Evolutionary conservation across 2,888 invertebrate species (phyloP).

Genomic region (Microctonus aethiopoides): DNA sequence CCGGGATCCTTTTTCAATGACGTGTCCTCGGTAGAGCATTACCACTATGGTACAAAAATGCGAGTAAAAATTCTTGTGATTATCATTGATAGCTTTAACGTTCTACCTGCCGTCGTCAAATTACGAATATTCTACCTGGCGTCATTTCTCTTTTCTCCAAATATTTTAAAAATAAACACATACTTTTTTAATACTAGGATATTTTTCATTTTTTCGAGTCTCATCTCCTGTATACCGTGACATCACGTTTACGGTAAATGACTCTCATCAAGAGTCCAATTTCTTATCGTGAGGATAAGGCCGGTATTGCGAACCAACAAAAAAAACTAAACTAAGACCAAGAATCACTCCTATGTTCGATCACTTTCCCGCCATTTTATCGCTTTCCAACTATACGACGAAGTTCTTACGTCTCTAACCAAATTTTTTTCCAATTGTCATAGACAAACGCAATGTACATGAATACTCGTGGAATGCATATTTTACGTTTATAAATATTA

Average conservation of each 20-base stretch:
- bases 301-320: neutral
- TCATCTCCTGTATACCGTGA: slow-evolving; percentile 26
- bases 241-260: slow-evolving; percentile 17
- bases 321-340: no score
- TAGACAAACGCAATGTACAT: no score
- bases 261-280: neutral
- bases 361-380: no score
- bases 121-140: slow-evolving; percentile 39
- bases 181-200: no score
- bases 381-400: no score
- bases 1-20: neutral
- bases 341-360: no score
- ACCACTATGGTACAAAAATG: neutral
- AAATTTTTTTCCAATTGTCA: no score
- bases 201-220: neutral
- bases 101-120: slow-evolving; percentile 40
- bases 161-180: neutral
- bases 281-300: slow-evolving; percentile 1
- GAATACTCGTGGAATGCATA: no score
- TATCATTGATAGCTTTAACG: neutral
- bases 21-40: neutral
- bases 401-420: no score
- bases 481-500: no score
- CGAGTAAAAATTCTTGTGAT: slow-evolving; percentile 14
- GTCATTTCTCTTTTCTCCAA: slow-evolving; percentile 17